Percentiles rank a stretch among this genome's conserved stretches.
Evolutionary conservation across 2,888 invertebrate genomes (phyloP).

Genomic region (Eumacrocentrus americanus): DNA sequence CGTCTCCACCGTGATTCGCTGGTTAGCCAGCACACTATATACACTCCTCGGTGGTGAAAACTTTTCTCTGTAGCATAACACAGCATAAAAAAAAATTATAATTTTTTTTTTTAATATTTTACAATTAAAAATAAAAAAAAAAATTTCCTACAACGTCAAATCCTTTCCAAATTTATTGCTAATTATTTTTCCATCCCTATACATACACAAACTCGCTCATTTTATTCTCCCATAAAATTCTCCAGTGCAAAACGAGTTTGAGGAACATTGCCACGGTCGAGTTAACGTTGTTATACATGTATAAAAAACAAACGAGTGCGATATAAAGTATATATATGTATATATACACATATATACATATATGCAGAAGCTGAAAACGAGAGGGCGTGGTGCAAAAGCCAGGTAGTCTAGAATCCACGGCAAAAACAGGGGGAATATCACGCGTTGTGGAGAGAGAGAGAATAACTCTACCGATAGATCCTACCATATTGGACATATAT

Average conservation of each 20-base stretch:
- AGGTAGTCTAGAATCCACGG: no score
- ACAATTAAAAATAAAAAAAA: no score
- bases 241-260: background rate
- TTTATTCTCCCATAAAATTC: slow-evolving; percentile 13
- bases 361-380: slow-evolving; percentile 1
- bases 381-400: slow-evolving; percentile 38
- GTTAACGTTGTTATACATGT: background rate
- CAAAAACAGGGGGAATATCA: no score
- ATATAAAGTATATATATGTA: background rate
- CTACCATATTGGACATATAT: background rate
- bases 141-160: no score
- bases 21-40: background rate
- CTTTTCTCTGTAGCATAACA: background rate
- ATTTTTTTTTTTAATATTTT: background rate
- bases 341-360: background rate
- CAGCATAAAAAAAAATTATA: slow-evolving; percentile 16
- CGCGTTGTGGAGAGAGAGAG: slow-evolving; percentile 2
- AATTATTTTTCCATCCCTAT: slow-evolving; percentile 51
- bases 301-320: slow-evolving; percentile 2
- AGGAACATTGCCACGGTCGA: slow-evolving; percentile 4
- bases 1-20: slow-evolving; percentile 14
- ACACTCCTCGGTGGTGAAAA: background rate
- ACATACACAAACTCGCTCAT: background rate
- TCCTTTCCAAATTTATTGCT: slow-evolving; percentile 51
- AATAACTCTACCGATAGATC: background rate